Conservation (phyloP, 2,888 invertebrate genomes). For the Silvanus unidentatus region DNA sequence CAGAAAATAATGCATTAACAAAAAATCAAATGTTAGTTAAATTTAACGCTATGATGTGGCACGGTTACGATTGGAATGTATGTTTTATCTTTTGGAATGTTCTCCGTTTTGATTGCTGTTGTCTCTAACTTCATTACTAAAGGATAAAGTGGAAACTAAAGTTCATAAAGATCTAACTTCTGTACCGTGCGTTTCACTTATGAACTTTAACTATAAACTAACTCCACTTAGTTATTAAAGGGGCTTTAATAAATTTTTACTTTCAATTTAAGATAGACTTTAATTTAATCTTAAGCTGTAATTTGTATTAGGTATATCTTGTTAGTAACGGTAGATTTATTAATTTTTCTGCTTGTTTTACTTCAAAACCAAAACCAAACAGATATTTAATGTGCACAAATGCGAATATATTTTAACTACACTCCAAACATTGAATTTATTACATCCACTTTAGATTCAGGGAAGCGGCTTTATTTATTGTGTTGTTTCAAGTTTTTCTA, state of each 20-base stretch:
- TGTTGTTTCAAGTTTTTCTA: no score
- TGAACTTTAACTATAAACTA: constrained; percentile 20
- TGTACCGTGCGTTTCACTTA: constrained; percentile 21
- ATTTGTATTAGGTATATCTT: no score
- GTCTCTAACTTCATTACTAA: constrained; percentile 23
- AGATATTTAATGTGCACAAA: not conserved
- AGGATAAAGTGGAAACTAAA: constrained; percentile 23
- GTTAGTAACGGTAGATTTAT: no score
- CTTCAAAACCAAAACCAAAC: not conserved
- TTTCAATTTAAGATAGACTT: constrained; percentile 3
- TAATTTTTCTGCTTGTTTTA: not conserved
- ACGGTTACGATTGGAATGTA: constrained; percentile 17
- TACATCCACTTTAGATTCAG: no score
- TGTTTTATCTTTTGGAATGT: constrained; percentile 22
- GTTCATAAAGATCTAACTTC: constrained; percentile 23
- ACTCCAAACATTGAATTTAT: no score
- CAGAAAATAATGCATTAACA: constrained; percentile 1
- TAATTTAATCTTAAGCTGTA: not conserved
- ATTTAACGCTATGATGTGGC: constrained; percentile 10
- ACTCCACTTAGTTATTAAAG: constrained; percentile 4
- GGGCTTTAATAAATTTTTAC: constrained; percentile 4
- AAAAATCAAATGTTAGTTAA: constrained; percentile 1
- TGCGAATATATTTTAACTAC: not conserved
- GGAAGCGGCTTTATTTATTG: no score
- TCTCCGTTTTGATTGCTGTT: constrained; percentile 23